Conservation (phyloP, 1,140 invertebrate genomes). For the Schmidtea mediterranea region DNA sequence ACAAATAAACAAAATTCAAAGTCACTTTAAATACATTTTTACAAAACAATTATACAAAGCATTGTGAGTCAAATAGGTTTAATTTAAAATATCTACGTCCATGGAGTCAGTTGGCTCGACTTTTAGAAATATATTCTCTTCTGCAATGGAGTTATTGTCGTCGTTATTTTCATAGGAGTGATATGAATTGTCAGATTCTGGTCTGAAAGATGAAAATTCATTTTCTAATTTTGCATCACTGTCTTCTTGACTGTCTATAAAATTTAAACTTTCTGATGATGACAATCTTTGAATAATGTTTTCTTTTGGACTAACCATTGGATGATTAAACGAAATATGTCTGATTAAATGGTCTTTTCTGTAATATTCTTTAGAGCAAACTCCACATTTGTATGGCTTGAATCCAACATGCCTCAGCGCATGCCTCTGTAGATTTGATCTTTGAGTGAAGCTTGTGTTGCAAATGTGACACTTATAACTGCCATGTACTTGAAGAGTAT, state of each 20-base stretch:
- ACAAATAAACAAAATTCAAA: too few relatives aligned
- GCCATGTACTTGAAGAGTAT: slow-evolving; percentile 30
- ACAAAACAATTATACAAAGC: too few relatives aligned
- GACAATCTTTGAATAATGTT: slow-evolving; percentile 1
- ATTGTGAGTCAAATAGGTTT: too few relatives aligned
- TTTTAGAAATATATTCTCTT: too few relatives aligned
- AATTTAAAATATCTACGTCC: too few relatives aligned
- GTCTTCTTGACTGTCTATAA: neutral
- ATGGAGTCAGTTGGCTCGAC: too few relatives aligned
- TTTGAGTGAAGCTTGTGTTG: slow-evolving; percentile 76
- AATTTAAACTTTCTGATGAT: slow-evolving; percentile 1
- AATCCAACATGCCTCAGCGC: slow-evolving; percentile 70
- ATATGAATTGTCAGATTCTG: too few relatives aligned
- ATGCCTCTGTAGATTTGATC: slow-evolving; percentile 68
- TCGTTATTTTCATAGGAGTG: too few relatives aligned
- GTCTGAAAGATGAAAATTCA: neutral
- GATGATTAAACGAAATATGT: slow-evolving; percentile 3
- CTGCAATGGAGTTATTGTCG: too few relatives aligned
- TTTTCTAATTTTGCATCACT: neutral
- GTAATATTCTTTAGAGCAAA: slow-evolving; percentile 67
- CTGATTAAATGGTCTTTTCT: slow-evolving; percentile 51
- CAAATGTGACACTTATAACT: slow-evolving; percentile 72
- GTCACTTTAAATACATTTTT: too few relatives aligned
- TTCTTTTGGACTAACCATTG: neutral
- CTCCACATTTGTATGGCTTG: slow-evolving; percentile 64